Evolutionary conservation across 2,888 invertebrate species (phyloP), one percentile per base, ranked within the genome.

Genomic region (Pseudoips prasinana): DNA sequence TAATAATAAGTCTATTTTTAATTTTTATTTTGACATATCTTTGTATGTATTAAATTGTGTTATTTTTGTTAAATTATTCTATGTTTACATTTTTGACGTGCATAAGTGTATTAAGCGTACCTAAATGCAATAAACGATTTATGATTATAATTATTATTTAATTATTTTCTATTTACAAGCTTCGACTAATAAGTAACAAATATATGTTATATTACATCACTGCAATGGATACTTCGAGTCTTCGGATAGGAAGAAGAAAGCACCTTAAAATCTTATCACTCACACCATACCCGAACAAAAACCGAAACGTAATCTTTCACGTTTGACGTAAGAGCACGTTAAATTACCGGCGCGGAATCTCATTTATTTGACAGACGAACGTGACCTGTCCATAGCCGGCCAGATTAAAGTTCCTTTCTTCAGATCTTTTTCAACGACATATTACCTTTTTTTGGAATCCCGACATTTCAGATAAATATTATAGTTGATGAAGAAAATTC

Each of bases 251-350:
- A n/a, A n/a, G n/a, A n/a, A n/a, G n/a, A n/a, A n/a, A n/a, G n/a
- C n/a, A n/a, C 20, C 19, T 7, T 8, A 5, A 1, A 9, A 4
- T 11, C 30, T n/a, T 24, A 1, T 5, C 31, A 31, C 39, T 53
- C 45, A 34, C 19, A 33, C 48, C 54, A 40, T 22, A 27, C 23
- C 32, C 47, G 34, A 57, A 57, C 44, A 47, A 63, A 64, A 69
- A 57, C 56, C 54, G 41, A 53, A 57, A 58, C 52, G 60, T 54
- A 59, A 61, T 63, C 62, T 61, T 55, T 64, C 64, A 64, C 68
- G 63, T 69, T 70, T 68, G 67, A 67, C 62, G 66, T 49, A 49
- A 51, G 56, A 58, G 56, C 39, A 60, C 64, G 64, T 68, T 64
- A 63, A 68, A 72, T 72, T 70, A 67, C 64, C 55, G 54, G 44